phyloP scores from a whole-genome alignment of 2,888 invertebrate species.

The Sesia apiformis region DNA sequence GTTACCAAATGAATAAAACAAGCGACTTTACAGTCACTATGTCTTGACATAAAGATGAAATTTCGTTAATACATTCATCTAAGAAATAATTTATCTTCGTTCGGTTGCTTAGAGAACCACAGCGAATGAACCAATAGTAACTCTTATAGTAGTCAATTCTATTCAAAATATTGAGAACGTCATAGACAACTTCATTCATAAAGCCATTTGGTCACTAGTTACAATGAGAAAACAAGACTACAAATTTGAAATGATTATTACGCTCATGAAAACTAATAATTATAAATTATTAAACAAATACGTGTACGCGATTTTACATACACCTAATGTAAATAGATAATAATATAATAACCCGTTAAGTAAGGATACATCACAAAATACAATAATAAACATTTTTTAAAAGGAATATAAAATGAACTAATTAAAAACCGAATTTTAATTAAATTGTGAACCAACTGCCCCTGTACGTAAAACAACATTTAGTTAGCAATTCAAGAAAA shows the following conservation, averaged over 20 bases:
- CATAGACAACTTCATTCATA: constrained; percentile 21
- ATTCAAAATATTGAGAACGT: constrained; percentile 29
- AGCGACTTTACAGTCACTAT: no score
- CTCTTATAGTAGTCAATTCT: constrained; percentile 9
- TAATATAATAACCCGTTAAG: no score
- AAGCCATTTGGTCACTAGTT: not conserved
- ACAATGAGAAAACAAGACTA: constrained; percentile 1
- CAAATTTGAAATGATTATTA: not conserved
- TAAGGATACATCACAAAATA: no score
- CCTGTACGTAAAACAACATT: constrained; percentile 8
- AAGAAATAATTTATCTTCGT: not conserved
- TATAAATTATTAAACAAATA: no score
- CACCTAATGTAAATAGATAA: no score
- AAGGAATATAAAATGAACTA: constrained; percentile 19
- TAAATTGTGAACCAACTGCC: constrained; percentile 25
- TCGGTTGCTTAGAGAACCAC: not conserved
- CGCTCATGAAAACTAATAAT: not conserved
- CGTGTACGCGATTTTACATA: no score
- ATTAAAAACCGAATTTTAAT: constrained; percentile 35
- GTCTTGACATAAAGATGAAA: no score
- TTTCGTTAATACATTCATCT: not conserved
- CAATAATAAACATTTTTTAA: no score
- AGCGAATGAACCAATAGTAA: not conserved
- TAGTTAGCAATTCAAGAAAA: constrained; percentile 1
- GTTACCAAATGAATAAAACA: no score